These are phyloP conservation scores for Diarsia brunnea DNA, from an alignment of 2,888 invertebrate species.

Conservation along the genomic window DNA sequence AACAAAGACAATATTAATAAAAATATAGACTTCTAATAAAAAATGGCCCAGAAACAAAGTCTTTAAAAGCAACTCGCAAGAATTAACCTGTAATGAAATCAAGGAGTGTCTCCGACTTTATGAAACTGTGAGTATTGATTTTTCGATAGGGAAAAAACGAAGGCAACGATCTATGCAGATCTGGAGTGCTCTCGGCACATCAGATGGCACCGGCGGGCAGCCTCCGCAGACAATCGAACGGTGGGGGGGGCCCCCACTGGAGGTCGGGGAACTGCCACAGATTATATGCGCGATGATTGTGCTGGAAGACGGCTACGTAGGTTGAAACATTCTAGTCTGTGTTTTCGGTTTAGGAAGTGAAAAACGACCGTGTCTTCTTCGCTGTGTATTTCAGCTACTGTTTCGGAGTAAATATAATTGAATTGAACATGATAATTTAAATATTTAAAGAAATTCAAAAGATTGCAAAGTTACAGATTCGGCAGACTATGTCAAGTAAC, in stretches of 20 bases:
- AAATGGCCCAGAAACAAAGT: slow-evolving; percentile 60
- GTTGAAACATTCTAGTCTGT: slow-evolving; percentile 38
- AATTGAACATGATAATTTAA: neutral
- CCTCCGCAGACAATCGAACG: slow-evolving; percentile 91
- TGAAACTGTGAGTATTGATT: slow-evolving; percentile 90
- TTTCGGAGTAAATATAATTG: neutral
- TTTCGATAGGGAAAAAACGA: slow-evolving; percentile 91
- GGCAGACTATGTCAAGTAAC: neutral
- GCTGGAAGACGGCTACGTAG: slow-evolving; percentile 46
- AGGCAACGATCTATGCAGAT: slow-evolving; percentile 91
- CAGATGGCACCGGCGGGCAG: slow-evolving; percentile 91
- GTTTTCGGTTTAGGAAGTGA: neutral
- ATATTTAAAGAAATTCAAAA: neutral
- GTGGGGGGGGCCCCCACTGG: slow-evolving; percentile 83
- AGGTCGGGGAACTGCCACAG: slow-evolving; percentile 87
- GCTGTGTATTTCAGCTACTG: neutral
- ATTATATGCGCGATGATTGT: slow-evolving; percentile 73
- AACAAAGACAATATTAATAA: slow-evolving; percentile 8
- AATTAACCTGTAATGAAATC: slow-evolving; percentile 81
- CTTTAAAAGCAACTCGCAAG: slow-evolving; percentile 63
- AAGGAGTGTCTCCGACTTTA: slow-evolving; percentile 87
- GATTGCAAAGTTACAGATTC: neutral
- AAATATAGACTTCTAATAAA: slow-evolving; percentile 35
- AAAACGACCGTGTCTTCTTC: neutral
- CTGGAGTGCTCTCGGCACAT: slow-evolving; percentile 91